These are phyloP conservation scores for Callocephalon fimbriatum DNA, from an alignment of 2,113 vertebrate species.

Conservation along the genomic window DNA sequence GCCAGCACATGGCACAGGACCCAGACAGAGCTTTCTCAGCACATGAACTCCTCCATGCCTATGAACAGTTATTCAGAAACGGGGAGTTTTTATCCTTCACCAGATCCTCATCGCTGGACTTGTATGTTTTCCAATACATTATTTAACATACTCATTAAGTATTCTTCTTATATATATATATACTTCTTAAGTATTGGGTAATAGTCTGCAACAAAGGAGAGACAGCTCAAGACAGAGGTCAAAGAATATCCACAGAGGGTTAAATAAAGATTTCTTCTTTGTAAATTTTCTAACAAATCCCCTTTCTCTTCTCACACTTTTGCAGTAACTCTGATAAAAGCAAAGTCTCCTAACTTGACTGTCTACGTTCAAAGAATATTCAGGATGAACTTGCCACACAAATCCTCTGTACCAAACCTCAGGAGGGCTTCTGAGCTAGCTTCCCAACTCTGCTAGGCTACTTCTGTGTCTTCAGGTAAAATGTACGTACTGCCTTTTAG, in stretches of 20 bases:
- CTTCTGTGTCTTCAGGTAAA: background rate
- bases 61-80: background rate
- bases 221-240: background rate
- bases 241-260: background rate
- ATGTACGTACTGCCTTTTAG: background rate
- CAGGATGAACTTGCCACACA: background rate
- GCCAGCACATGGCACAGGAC: background rate
- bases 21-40: background rate
- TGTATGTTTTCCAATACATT: background rate
- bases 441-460: background rate
- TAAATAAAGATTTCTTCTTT: background rate
- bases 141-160: background rate
- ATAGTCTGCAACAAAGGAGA: background rate
- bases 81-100: background rate
- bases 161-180: background rate
- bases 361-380: background rate
- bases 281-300: background rate
- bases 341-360: background rate
- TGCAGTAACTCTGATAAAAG: background rate
- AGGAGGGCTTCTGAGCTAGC: background rate
- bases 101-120: background rate
- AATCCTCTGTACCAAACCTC: background rate
- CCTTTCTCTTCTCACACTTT: background rate
- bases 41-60: background rate
- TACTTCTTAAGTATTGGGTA: background rate